Evolutionary conservation across 2,888 invertebrate genomes (phyloP).

Genomic region (Mythimna ferrago): DNA sequence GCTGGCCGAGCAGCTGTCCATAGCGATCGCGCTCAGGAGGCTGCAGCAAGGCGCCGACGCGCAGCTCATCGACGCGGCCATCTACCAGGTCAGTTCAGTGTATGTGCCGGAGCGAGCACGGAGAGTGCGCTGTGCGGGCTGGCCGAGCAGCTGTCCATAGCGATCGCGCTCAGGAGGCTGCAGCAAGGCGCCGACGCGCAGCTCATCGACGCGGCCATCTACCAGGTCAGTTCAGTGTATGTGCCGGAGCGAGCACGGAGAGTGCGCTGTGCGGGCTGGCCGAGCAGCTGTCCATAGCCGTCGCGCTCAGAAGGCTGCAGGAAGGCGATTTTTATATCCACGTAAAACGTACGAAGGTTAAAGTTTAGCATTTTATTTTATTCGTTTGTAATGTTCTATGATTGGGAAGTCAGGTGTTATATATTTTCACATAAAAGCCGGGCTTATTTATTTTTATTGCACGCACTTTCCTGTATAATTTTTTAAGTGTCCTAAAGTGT

Average conservation of each 20-base stretch:
- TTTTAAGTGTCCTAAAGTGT: too few relatives aligned
- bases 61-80: slow-evolving; percentile 77
- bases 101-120: slow-evolving; percentile 77
- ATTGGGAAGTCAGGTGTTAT: too few relatives aligned
- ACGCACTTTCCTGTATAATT: too few relatives aligned
- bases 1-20: slow-evolving; percentile 95
- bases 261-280: slow-evolving; percentile 93
- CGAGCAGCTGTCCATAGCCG: slow-evolving; percentile 95
- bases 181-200: slow-evolving; percentile 83
- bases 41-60: slow-evolving; percentile 86
- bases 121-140: slow-evolving; percentile 92
- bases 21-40: slow-evolving; percentile 93
- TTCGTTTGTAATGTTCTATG: too few relatives aligned
- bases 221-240: slow-evolving; percentile 67
- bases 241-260: slow-evolving; percentile 77
- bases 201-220: slow-evolving; percentile 76
- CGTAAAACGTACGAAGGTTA: too few relatives aligned
- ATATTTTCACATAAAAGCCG: too few relatives aligned
- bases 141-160: slow-evolving; percentile 95
- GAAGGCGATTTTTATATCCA: slow-evolving; percentile 47
- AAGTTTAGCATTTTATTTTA: too few relatives aligned
- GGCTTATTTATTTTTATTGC: too few relatives aligned
- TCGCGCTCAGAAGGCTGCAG: slow-evolving; percentile 92
- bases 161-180: slow-evolving; percentile 92
- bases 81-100: slow-evolving; percentile 70